Evolutionary conservation across 92 coral and sea anemone species (phyloP).

Genomic region (Paramuricea clavata): DNA sequence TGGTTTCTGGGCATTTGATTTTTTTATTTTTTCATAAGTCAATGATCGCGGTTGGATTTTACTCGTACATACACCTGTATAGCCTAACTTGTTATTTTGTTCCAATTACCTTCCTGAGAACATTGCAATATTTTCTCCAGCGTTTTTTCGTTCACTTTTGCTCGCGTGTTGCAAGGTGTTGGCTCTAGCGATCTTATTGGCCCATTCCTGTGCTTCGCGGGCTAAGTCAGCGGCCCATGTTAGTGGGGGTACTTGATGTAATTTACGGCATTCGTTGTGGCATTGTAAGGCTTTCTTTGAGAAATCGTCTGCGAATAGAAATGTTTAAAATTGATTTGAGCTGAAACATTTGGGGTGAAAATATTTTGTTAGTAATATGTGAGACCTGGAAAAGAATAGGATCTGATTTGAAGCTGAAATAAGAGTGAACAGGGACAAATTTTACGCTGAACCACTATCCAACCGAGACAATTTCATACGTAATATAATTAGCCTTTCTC

Average conservation of each 20-base stretch:
- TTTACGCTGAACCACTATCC: too few species aligned
- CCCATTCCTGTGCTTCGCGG: slow-evolving; percentile 34
- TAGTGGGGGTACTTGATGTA: slow-evolving; percentile 12
- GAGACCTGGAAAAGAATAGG: too few species aligned
- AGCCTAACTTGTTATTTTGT: too few species aligned
- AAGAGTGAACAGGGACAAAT: too few species aligned
- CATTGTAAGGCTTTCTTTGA: slow-evolving; percentile 13
- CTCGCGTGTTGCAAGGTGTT: slow-evolving; percentile 18
- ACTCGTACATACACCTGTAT: too few species aligned
- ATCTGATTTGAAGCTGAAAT: too few species aligned
- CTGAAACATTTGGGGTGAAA: neutral
- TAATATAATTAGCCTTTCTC: too few species aligned
- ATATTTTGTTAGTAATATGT: too few species aligned
- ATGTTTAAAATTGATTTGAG: neutral
- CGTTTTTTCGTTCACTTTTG: neutral
- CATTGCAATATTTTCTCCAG: slow-evolving; percentile 31
- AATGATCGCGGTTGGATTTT: too few species aligned
- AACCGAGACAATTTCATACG: too few species aligned
- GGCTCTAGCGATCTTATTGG: slow-evolving; percentile 13
- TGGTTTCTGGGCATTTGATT: too few species aligned
- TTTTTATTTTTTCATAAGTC: too few species aligned
- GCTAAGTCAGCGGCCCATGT: slow-evolving; percentile 25
- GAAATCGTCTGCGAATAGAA: slow-evolving; percentile 12
- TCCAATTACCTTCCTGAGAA: slow-evolving; percentile 28
- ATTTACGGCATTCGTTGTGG: slow-evolving; percentile 26